phyloP scores from a whole-genome alignment of 2,797 vertebrate species.

The Odontamblyopus lacepedii region DNA sequence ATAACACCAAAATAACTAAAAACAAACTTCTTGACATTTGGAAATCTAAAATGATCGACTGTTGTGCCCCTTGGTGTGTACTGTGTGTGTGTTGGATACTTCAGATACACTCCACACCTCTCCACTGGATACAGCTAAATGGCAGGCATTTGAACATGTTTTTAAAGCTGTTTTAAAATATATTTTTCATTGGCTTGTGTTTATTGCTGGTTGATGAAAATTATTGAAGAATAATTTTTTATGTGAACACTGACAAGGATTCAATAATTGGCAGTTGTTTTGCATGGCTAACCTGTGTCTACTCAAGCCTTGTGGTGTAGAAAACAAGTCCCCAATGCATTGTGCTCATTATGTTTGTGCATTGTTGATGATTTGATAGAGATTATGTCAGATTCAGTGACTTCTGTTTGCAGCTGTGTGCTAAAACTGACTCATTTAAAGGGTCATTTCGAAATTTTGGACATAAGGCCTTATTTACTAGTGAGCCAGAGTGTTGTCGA shows the following conservation, averaged over 20 bases:
- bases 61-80: not conserved
- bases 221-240: too few relatives aligned
- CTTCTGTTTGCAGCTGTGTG: too few relatives aligned
- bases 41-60: not conserved
- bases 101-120: slow-evolving; percentile 2
- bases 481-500: too few relatives aligned
- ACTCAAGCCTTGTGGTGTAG: too few relatives aligned
- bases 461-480: too few relatives aligned
- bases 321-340: not conserved
- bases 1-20: not conserved
- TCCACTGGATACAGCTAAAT: not conserved
- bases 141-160: not conserved
- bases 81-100: slow-evolving; percentile 9
- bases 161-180: not conserved
- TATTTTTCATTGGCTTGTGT: not conserved
- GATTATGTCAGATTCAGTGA: too few relatives aligned
- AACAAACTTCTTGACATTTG: slow-evolving; percentile 11
- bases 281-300: not conserved
- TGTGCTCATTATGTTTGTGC: too few relatives aligned
- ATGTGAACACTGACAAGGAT: not conserved
- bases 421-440: too few relatives aligned
- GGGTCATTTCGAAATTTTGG: too few relatives aligned
- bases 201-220: not conserved
- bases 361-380: too few relatives aligned
- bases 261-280: not conserved